Evolutionary conservation across 2,888 invertebrate species (phyloP).

Genomic region (Cosmorhoe ocellata): DNA sequence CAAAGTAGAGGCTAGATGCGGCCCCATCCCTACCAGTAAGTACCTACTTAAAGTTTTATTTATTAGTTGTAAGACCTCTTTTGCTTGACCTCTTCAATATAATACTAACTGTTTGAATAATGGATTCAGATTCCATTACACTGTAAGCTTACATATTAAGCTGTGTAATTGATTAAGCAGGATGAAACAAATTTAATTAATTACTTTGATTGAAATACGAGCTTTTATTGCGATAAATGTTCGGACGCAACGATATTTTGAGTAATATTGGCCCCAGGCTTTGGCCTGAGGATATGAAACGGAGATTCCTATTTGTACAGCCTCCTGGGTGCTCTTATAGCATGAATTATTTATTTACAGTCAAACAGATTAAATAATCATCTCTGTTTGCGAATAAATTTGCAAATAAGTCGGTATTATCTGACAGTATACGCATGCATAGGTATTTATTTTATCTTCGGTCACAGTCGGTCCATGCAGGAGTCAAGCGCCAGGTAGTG

Average conservation of each 20-base stretch:
- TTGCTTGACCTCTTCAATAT: conserved; percentile 1
- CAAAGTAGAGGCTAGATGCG: conserved; percentile 94
- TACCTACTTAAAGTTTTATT: conserved; percentile 38
- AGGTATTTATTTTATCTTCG: background rate
- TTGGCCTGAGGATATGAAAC: conserved; percentile 22
- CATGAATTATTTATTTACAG: conserved; percentile 41
- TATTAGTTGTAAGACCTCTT: conserved; percentile 10
- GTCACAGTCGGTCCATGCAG: no score
- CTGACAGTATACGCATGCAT: no score
- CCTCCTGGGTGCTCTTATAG: conserved; percentile 35
- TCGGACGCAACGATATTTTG: conserved; percentile 26
- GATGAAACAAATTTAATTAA: conserved; percentile 28
- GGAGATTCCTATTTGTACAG: conserved; percentile 27
- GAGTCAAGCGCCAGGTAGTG: no score
- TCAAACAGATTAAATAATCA: conserved; percentile 33
- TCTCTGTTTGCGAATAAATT: conserved; percentile 10
- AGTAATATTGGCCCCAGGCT: conserved; percentile 27
- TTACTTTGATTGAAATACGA: conserved; percentile 34
- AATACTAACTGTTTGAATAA: conserved; percentile 22
- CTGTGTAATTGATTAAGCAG: conserved; percentile 24
- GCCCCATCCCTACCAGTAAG: conserved; percentile 94
- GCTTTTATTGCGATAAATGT: conserved; percentile 23
- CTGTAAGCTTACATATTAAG: conserved; percentile 25
- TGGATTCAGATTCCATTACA: conserved; percentile 24
- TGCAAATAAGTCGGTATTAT: no score